These are phyloP conservation scores for Redunca redunca DNA, from an alignment of 2,113 vertebrate genomes.

Conservation along the genomic window DNA sequence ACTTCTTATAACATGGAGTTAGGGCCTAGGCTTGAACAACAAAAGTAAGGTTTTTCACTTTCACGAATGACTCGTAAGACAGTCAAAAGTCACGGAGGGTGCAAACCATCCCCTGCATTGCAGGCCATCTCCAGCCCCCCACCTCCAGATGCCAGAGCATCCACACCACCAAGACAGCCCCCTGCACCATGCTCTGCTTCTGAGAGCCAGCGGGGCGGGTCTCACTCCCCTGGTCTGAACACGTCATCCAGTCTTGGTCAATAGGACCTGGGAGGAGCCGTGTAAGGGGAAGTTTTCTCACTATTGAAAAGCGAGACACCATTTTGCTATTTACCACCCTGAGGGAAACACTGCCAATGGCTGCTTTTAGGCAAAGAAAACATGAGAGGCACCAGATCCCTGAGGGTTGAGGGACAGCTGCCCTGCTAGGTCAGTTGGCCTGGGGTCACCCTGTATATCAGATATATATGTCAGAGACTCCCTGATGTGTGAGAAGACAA, in stretches of 20 bases:
- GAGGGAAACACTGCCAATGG: neutral
- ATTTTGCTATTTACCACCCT: neutral
- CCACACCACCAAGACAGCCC: neutral
- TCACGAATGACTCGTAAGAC: neutral
- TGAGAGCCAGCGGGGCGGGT: neutral
- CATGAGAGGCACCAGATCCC: neutral
- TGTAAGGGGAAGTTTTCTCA: neutral
- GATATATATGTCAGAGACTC: neutral
- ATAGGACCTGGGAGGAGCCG: neutral
- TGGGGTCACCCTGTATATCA: rapidly evolving
- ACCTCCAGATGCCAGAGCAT: neutral
- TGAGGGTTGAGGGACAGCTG: neutral
- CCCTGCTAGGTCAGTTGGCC: too few species aligned
- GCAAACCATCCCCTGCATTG: neutral
- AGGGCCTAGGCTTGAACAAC: constrained; percentile 2
- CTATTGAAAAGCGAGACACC: neutral
- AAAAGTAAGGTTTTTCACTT: constrained; percentile 57
- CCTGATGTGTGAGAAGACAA: neutral
- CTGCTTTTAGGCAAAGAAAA: neutral
- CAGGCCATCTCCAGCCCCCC: neutral
- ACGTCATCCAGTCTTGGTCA: neutral
- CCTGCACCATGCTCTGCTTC: rapidly evolving
- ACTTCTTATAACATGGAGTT: constrained; percentile 21
- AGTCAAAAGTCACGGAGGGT: neutral
- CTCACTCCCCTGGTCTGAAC: neutral